Evolutionary conservation across 2,888 invertebrate species (phyloP), one percentile per base, ranked within the genome.

Genomic region (Drosophila yooni): DNA sequence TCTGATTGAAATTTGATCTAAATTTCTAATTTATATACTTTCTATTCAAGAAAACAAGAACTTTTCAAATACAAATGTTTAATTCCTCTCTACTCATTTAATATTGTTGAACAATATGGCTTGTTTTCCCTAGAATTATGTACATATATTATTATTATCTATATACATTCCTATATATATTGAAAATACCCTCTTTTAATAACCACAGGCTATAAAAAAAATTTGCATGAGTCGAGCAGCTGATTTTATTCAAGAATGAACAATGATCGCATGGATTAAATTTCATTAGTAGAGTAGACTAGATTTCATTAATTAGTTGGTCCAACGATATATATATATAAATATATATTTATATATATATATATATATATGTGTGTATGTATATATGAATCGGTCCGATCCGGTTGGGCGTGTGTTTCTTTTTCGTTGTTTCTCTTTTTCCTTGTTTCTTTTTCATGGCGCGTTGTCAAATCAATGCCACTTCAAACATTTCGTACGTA

Each of bases 281-380:
- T 88, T 46, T 46, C 46, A 69, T 82, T 86, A 76, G 86, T 76
- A 71, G 15, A 46, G 21, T 46, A 25, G 46, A 46, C 15, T 76
- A 76, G 87, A 89, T 87, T 89, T 87, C 81, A 83, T 87, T 89
- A 89, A 87, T 89, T 87, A 88, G 88, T 77, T 81, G 46, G 48
- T 40, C 50, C 51, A 64, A n/a, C 75, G 59, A 69, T 72, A 64
- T 50, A 58, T 51, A 59, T 4, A 34, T 15, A 15, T 25, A 2
- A 27, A 50, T 76, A 58, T 68, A 60, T 40, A 40, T 52, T 36
- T 53, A n/a, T 38, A 52, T 66, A 29, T 65, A 13, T 68, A 60
- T 40, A 40, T 52, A 33, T 53, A n/a, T 38, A 52, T 66, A 29
- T 65, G 10, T 56, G 34, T 36, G 31, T 18, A 18, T 6, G 29